These are phyloP conservation scores for Aleiodes leptofemur DNA, from an alignment of 2,888 invertebrate genomes.

Conservation along the genomic window DNA sequence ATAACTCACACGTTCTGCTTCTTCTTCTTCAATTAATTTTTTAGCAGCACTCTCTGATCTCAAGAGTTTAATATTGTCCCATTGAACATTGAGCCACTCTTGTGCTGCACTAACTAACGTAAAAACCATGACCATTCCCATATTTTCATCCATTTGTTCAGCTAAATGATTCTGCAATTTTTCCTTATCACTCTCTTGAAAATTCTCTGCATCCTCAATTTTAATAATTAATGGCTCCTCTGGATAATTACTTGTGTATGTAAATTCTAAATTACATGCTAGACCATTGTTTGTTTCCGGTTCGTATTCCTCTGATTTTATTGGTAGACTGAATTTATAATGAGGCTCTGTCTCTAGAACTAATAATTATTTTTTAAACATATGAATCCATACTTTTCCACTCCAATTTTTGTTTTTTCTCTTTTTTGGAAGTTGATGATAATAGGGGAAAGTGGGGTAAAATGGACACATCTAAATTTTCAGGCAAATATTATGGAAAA, in stretches of 20 bases:
- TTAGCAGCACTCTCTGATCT: constrained; percentile 83
- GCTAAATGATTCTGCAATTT: constrained; percentile 82
- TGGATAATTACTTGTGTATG: constrained; percentile 91
- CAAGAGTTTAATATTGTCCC: constrained; percentile 86
- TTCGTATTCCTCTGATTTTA: constrained; percentile 87
- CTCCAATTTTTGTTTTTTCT: too few relatives aligned
- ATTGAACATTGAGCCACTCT: constrained; percentile 92
- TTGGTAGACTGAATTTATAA: constrained; percentile 87
- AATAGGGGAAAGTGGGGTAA: too few relatives aligned
- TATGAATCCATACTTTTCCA: too few relatives aligned
- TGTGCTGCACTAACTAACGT: constrained; percentile 94
- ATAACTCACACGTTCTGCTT: constrained; percentile 87
- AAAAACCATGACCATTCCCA: constrained; percentile 99
- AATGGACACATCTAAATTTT: too few relatives aligned
- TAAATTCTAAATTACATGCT: constrained; percentile 86
- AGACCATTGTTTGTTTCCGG: constrained; percentile 83
- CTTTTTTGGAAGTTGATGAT: too few relatives aligned
- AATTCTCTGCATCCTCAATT: constrained; percentile 86
- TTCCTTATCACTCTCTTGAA: constrained; percentile 82
- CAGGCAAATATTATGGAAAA: too few relatives aligned
- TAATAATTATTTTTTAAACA: constrained; percentile 69
- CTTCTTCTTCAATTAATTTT: constrained; percentile 86
- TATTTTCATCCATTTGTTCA: constrained; percentile 87
- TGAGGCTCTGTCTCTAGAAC: constrained; percentile 85
- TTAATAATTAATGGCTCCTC: constrained; percentile 90